Conservation (phyloP, 2,888 invertebrate genomes). For the Girardia tigrina region DNA sequence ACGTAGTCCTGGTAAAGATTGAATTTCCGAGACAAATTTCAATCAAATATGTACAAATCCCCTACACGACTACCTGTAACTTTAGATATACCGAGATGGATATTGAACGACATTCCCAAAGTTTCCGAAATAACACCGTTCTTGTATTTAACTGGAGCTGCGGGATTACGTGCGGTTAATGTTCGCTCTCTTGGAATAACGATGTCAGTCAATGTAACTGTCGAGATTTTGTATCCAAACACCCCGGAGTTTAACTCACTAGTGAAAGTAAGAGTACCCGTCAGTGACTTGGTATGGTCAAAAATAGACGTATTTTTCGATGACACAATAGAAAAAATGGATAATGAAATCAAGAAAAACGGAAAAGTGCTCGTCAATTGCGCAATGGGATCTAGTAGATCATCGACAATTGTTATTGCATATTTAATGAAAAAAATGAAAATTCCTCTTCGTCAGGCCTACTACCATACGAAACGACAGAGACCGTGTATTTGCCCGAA, state of each 20-base stretch:
- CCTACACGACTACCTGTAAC: not conserved
- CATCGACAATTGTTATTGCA: not conserved
- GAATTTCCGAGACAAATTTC: too few species aligned
- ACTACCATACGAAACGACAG: conserved; percentile 61
- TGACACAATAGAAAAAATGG: not conserved
- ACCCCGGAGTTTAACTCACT: not conserved
- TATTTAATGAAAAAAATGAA: conserved; percentile 19
- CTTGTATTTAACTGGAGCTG: conserved; percentile 3
- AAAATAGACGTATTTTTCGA: conserved; percentile 5
- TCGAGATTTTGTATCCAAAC: not conserved
- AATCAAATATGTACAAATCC: not conserved
- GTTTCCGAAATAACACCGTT: not conserved
- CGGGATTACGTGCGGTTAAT: not conserved
- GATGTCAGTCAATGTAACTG: not conserved
- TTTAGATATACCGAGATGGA: not conserved
- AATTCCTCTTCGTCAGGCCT: conserved; percentile 60
- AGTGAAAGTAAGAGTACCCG: not conserved
- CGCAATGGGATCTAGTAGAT: conserved; percentile 4
- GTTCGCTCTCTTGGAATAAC: not conserved
- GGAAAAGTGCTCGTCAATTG: conserved; percentile 17
- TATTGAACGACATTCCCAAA: conserved; percentile 7
- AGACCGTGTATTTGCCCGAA: conserved; percentile 73
- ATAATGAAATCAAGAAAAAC: not conserved
- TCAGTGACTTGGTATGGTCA: not conserved
- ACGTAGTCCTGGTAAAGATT: too few species aligned